Evolutionary conservation across 2,113 vertebrate species (phyloP), one percentile per base, ranked within the genome.

Genomic region (Rafetus swinhoei): DNA sequence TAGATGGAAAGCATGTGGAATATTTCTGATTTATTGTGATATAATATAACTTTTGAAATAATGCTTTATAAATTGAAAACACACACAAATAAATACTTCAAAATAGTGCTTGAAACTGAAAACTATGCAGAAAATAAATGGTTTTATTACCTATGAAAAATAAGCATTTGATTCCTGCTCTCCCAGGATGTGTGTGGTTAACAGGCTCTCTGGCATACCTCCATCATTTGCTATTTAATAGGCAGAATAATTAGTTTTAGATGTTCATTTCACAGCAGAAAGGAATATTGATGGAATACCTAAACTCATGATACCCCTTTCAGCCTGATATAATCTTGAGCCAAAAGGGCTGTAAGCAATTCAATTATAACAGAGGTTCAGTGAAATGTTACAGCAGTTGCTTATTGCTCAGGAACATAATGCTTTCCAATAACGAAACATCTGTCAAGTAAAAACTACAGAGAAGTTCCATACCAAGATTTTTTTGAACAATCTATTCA

Each of bases 341-440:
- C 45, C 90, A 39, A 53, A 90, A 81, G 62, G 84, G 6, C 39
- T 50, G 74, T 77, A 77, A 77, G 18, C n/a, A 72, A 69, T 5
- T 18, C 69, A 55, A 27, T 52, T 85, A 10, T 29, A 79, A 50
- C 59, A 92, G n/a, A 52, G 82, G 27, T 90, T 13, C 2, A 14
- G 14, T 90, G 9, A 74, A 85, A 81, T 92, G 16, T 15, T 56
- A 45, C 77, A 29, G 27, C 35, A 69, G 6, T 69, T 69, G 29
- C 50, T 79, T 79, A 19, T 4, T 55, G 32, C 79, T 60, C 60
- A 39, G 24, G 56, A 21, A 21, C 50, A 11, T 57, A 69, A 25
- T 39, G 1, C 85, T 94, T 85, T 91, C 24, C 60, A 27, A 3
- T 88, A 85, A 88, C 16, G 18, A 45, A 59, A 60, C 79, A 93